Percentiles rank a stretch among this genome's conserved stretches.
Conservation (phyloP, 2,888 invertebrate species). For the Aphelenchoides bicaudatus region DNA sequence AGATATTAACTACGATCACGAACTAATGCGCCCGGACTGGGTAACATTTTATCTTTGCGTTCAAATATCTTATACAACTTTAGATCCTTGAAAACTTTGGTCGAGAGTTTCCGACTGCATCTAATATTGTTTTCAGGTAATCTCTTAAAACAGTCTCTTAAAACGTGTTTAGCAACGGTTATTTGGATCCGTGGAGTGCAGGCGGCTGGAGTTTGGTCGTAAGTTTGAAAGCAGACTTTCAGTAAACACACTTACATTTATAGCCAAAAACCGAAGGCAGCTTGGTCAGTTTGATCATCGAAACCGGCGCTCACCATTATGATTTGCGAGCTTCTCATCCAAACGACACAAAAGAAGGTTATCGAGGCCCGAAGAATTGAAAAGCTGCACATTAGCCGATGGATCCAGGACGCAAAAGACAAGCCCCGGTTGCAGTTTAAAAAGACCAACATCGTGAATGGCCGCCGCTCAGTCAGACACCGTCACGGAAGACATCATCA, state of each 20-base stretch:
- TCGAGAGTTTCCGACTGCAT: constrained; percentile 68
- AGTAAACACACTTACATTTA: too few species aligned
- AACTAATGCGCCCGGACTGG: constrained; percentile 70
- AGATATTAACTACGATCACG: constrained; percentile 57
- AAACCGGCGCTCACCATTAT: constrained; percentile 63
- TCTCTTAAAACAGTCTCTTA: neutral
- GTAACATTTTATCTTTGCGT: too few species aligned
- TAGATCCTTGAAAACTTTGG: constrained; percentile 77
- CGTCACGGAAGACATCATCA: neutral
- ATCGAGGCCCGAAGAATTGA: constrained; percentile 42
- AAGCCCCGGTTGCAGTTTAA: constrained; percentile 15
- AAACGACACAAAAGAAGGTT: constrained; percentile 62
- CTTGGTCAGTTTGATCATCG: constrained; percentile 62
- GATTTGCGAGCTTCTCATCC: constrained; percentile 63
- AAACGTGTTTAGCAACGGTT: constrained; percentile 63
- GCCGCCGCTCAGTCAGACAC: constrained; percentile 5
- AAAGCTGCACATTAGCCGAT: constrained; percentile 40
- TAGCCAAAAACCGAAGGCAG: constrained; percentile 41
- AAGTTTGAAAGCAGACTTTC: too few species aligned
- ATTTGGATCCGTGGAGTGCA: constrained; percentile 65
- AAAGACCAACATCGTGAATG: neutral
- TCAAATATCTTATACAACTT: too few species aligned
- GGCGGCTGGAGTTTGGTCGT: constrained; percentile 61
- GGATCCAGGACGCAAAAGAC: constrained; percentile 40
- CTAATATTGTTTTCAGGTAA: constrained; percentile 68